Percentiles rank a stretch among this genome's conserved stretches.
Evolutionary conservation across 2,113 vertebrate species (phyloP).

Genomic region (Tenrec ecaudatus): DNA sequence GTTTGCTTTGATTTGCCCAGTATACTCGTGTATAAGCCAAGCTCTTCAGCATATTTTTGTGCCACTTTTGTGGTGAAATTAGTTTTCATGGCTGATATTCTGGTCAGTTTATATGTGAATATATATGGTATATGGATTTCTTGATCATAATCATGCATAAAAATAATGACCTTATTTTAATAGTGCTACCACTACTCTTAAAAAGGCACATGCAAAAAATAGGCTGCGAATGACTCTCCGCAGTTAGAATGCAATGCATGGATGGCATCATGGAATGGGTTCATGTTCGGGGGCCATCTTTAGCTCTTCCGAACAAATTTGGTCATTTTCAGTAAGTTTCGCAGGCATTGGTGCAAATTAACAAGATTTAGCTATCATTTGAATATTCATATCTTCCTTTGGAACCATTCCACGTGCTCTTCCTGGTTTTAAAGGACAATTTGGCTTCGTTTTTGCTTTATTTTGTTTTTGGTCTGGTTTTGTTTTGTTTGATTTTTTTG

Average conservation of each 20-base stretch:
- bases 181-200: slow-evolving; percentile 33
- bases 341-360: slow-evolving; percentile 80
- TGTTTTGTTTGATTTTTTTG: no score
- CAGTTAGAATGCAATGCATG: slow-evolving; percentile 76
- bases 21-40: no score
- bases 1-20: not conserved
- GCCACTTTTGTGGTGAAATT: no score
- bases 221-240: slow-evolving; percentile 58
- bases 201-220: slow-evolving; percentile 65
- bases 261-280: slow-evolving; percentile 70
- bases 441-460: not conserved
- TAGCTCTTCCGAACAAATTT: slow-evolving; percentile 72
- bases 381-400: slow-evolving; percentile 82
- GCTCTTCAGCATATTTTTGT: no score
- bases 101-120: no score
- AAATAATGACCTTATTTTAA: slow-evolving; percentile 49
- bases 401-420: slow-evolving; percentile 62
- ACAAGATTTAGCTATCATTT: slow-evolving; percentile 76
- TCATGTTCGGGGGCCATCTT: slow-evolving; percentile 66
- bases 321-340: slow-evolving; percentile 80
- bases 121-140: not conserved
- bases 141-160: not conserved
- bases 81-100: no score
- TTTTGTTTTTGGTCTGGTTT: not conserved
- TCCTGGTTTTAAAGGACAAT: slow-evolving; percentile 64